Base-by-base conservation (phyloP, 1,140 invertebrate genomes). In the Cydia pomonella region DNA sequence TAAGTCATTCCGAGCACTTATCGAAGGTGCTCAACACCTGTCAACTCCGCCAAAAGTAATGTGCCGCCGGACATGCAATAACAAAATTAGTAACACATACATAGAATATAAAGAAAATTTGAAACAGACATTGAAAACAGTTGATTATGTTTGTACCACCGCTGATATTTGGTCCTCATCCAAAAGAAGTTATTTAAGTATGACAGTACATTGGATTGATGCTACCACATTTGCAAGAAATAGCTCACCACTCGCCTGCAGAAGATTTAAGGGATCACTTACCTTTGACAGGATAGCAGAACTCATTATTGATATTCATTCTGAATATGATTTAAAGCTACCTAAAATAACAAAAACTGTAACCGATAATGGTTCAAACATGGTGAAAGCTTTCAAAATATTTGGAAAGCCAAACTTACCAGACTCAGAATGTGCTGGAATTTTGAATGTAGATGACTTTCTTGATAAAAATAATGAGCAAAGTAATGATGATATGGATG, bases 1-100 rank as follows among this genome's bases (percentile, higher is more conserved):
- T 73, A 77, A 79, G 73, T 79, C 75, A 50, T 79, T 82, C 77
- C 78, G 29, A 79, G 76, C 78, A 79, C 78, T 82, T 33, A 82
- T 82, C 74, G 76, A 77, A 73, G 78, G 80, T 41, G 33, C 80
- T 53, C 76, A 82, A 33, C 72, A 76, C 75, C 77, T 78, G 18
- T 73, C 72, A 47, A 38, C 73, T 10, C 77, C 78, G 38, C 78
- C 78, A 64, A 82, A 82, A 64, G 16, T 82, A 5, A 82, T 79
- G 76, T 82, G 75, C 64, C 71, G 76, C 41, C 21, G 21, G 44
- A 79, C 78, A 76, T n/a, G 18, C 41, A 81, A 77, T 10, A 81
- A 77, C 75, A 64, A 74, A 44, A 74, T 74, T 62, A 33, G 6
- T 77, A 50, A 79, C 74, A 73, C 29, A 33, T 33, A 33, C 29